phyloP scores from a whole-genome alignment of 2,888 invertebrate genomes.

The Drosophila testacea region DNA sequence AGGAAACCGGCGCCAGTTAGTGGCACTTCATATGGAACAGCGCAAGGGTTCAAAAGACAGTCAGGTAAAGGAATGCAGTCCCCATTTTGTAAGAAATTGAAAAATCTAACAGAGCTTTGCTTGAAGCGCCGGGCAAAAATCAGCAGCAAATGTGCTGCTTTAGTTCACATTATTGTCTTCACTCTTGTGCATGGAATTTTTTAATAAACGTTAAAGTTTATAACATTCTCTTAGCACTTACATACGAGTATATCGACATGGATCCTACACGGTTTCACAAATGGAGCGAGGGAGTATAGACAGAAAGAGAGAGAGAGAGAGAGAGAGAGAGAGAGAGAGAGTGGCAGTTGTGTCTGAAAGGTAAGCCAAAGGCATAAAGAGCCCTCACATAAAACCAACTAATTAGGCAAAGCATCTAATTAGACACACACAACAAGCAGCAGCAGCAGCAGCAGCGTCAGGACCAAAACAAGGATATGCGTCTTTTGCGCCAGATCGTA shows the following conservation, averaged over 20 bases:
- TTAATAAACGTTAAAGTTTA: conserved; percentile 81
- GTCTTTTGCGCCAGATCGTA: conserved; percentile 76
- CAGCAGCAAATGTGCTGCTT: conserved; percentile 75
- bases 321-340: not conserved
- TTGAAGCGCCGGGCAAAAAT: conserved; percentile 49
- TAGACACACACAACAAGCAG: conserved; percentile 63
- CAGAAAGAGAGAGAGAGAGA: not conserved
- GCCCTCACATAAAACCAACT: conserved; percentile 76
- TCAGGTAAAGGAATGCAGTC: conserved; percentile 79
- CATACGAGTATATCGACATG: conserved; percentile 59
- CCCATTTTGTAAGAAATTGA: conserved; percentile 77
- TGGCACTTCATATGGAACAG: conserved; percentile 61
- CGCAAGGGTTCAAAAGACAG: conserved; percentile 75
- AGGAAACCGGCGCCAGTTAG: conserved; percentile 35
- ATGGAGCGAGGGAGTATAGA: not conserved
- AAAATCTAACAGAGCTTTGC: conserved; percentile 57
- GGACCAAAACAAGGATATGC: conserved; percentile 63
- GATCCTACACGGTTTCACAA: conserved; percentile 17
- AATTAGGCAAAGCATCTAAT: conserved; percentile 79
- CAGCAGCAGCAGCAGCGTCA: conserved; percentile 11
- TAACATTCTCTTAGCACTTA: conserved; percentile 67
- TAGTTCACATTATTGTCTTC: conserved; percentile 76
- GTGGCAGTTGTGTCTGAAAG: conserved; percentile 51
- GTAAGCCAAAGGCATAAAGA: conserved; percentile 76
- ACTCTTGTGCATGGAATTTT: conserved; percentile 69